A percentile compares a stretch with the other conserved stretches of the same genome.
phyloP scores from a whole-genome alignment of 2,113 vertebrate species.

The Phoxinus phoxinus region DNA sequence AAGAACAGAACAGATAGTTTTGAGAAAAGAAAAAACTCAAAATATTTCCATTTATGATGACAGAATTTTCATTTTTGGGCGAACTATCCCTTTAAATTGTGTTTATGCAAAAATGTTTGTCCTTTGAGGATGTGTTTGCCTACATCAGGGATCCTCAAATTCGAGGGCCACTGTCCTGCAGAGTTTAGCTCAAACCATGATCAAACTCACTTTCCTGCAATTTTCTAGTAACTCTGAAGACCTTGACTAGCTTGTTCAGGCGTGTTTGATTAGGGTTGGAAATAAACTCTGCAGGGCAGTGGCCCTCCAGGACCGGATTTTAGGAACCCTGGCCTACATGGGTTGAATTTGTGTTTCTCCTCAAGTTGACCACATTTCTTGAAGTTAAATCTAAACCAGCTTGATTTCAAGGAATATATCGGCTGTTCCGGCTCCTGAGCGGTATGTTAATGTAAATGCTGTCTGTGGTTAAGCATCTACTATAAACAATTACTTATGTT shows the following conservation, averaged over 20 bases:
- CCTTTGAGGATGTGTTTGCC: conserved; percentile 10
- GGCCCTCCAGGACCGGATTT: no score
- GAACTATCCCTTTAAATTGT: neutral
- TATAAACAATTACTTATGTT: conserved; percentile 13
- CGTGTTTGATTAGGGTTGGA: no score
- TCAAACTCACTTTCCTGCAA: no score
- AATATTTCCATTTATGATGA: neutral
- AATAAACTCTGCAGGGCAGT: no score
- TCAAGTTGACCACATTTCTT: conserved; percentile 2
- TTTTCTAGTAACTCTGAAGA: no score
- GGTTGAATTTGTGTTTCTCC: conserved; percentile 6
- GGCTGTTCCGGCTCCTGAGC: neutral
- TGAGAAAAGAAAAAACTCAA: no score
- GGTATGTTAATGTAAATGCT: conserved; percentile 18
- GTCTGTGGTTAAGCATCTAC: conserved; percentile 13
- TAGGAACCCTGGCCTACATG: neutral
- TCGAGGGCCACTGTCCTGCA: no score
- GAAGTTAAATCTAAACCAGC: conserved; percentile 10
- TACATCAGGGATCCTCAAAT: neutral
- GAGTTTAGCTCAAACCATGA: no score
- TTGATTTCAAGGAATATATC: neutral
- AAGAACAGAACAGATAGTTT: neutral
- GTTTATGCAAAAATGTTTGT: neutral
- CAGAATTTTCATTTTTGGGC: neutral
- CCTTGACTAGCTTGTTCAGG: no score